Conservation (phyloP, 2,113 vertebrate genomes). For the Labrus mixtus region DNA sequence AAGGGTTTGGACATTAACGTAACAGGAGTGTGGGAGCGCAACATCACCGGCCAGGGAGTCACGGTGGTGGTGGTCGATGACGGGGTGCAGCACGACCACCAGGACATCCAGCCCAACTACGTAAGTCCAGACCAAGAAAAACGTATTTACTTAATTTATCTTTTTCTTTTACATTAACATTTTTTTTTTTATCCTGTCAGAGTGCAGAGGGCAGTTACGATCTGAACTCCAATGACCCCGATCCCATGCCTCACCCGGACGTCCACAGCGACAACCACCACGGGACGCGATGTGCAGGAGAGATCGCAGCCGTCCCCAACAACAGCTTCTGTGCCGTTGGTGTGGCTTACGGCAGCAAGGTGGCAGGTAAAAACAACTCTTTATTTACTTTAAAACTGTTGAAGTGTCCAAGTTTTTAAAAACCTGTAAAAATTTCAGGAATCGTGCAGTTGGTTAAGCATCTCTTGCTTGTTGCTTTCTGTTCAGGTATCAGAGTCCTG, state of each 20-base stretch:
- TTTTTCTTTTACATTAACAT: not conserved
- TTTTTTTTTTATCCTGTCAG: slow-evolving; percentile 72
- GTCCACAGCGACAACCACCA: slow-evolving; percentile 92
- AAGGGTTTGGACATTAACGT: slow-evolving; percentile 96
- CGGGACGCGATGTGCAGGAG: slow-evolving; percentile 95
- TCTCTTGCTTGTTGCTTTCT: not conserved
- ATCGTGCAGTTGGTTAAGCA: not conserved
- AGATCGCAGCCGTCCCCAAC: slow-evolving; percentile 94
- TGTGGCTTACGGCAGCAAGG: slow-evolving; percentile 92
- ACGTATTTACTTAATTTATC: not conserved
- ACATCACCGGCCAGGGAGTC: slow-evolving; percentile 93
- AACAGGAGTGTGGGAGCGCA: slow-evolving; percentile 94
- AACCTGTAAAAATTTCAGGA: not conserved
- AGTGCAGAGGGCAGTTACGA: slow-evolving; percentile 97
- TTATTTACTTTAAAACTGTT: no score
- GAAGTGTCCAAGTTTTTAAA: not conserved
- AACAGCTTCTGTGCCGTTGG: slow-evolving; percentile 97
- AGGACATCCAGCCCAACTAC: slow-evolving; percentile 95
- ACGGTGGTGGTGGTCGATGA: slow-evolving; percentile 98
- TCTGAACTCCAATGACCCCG: slow-evolving; percentile 95
- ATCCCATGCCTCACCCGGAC: slow-evolving; percentile 96
- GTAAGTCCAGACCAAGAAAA: slow-evolving; percentile 81
- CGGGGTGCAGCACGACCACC: slow-evolving; percentile 92
- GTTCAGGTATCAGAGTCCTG: slow-evolving; percentile 95
- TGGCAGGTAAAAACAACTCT: slow-evolving; percentile 86